Conservation (phyloP, 2,113 vertebrate genomes). For the Thunnus maccoyii region DNA sequence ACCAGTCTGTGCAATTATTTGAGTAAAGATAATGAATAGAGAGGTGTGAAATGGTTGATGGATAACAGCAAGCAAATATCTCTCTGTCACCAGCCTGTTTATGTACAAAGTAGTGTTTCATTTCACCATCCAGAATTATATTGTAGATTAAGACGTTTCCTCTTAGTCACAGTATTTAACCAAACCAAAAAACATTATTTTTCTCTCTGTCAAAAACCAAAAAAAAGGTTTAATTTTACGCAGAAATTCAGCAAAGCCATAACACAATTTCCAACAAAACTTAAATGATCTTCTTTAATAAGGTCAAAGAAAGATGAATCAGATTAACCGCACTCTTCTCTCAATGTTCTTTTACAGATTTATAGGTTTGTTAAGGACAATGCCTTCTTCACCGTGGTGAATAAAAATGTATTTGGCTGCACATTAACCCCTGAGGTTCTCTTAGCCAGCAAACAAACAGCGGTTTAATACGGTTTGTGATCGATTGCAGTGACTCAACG, state of each 20-base stretch:
- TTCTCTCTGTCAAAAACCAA: not conserved
- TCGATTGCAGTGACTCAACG: constrained; percentile 3
- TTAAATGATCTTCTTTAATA: constrained; percentile 2
- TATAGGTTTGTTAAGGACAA: constrained; percentile 13
- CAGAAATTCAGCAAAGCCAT: not conserved
- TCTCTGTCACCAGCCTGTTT: constrained; percentile 1
- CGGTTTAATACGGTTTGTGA: not conserved
- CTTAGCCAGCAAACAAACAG: not conserved
- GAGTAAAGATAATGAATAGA: constrained; percentile 26
- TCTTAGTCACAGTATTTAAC: not conserved
- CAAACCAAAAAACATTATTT: not conserved
- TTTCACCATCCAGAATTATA: not conserved
- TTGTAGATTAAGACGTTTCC: not conserved
- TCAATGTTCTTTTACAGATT: not conserved
- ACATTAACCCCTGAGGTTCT: not conserved
- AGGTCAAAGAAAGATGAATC: constrained; percentile 17
- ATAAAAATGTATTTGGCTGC: not conserved
- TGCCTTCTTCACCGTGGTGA: not conserved
- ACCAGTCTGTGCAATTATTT: constrained; percentile 17
- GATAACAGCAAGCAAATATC: constrained; percentile 14
- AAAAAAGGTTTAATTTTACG: not conserved
- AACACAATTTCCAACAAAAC: not conserved
- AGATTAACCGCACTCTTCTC: not conserved
- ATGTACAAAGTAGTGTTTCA: too few relatives aligned
- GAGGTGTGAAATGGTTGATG: constrained; percentile 17